These are phyloP conservation scores for Eudyptes chrysolophus DNA, from an alignment of 2,113 vertebrate genomes.

Conservation along the genomic window DNA sequence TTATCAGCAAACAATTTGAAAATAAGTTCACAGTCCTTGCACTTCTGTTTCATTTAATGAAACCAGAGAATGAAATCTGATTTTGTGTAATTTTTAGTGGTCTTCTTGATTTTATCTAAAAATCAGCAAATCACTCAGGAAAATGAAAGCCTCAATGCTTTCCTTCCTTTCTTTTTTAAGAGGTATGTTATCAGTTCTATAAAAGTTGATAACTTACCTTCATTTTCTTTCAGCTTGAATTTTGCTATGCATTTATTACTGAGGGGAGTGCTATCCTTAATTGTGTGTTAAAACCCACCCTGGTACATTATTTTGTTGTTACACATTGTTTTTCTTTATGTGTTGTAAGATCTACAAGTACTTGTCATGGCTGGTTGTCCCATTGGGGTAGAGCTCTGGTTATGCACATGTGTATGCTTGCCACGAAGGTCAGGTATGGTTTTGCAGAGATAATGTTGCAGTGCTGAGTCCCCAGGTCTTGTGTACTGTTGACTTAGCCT, in stretches of 20 bases:
- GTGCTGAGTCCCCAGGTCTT: not conserved
- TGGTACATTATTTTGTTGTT: not conserved
- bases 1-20: not conserved
- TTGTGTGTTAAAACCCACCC: not conserved
- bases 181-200: not conserved
- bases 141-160: not conserved
- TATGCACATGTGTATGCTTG: not conserved
- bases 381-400: not conserved
- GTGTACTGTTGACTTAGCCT: not conserved
- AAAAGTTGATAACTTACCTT: not conserved
- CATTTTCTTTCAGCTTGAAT: not conserved
- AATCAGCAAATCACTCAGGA: not conserved
- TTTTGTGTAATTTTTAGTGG: not conserved
- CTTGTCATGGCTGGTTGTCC: not conserved
- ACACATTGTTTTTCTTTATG: not conserved
- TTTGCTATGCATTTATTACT: not conserved
- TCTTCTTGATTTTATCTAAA: not conserved
- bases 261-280: not conserved
- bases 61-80: not conserved
- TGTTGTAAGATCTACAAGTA: not conserved
- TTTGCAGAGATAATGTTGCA: not conserved
- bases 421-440: not conserved
- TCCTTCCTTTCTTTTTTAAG: not conserved
- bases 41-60: not conserved
- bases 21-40: not conserved